Conservation (phyloP, 2,797 vertebrate species). For the Apodemus agrarius region DNA sequence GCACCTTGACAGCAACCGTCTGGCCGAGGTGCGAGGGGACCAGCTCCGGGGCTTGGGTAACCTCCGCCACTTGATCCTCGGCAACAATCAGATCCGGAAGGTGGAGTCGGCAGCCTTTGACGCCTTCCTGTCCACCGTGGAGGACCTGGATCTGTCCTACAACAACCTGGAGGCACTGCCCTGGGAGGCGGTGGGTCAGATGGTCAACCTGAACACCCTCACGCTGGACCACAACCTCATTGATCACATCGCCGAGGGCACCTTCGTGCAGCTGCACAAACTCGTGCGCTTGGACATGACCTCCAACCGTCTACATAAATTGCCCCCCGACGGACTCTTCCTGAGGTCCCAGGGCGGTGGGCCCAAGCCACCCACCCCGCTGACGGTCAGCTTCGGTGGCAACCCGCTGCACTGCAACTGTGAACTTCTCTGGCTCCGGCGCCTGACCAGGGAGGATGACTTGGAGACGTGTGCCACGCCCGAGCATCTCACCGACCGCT, state of each 20-base stretch:
- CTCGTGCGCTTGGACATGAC: conserved; percentile 96
- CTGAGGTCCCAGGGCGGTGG: conserved; percentile 91
- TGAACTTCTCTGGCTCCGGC: conserved; percentile 95
- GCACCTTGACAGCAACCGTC: conserved; percentile 96
- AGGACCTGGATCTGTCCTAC: conserved; percentile 97
- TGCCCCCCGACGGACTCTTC: conserved; percentile 95
- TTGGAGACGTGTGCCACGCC: conserved; percentile 97
- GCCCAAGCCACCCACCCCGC: conserved; percentile 88
- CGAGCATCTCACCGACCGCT: conserved; percentile 94
- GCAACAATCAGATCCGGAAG: conserved; percentile 96
- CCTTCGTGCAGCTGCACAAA: conserved; percentile 94
- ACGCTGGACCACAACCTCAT: conserved; percentile 97
- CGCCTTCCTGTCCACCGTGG: conserved; percentile 94
- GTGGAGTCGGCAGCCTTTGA: conserved; percentile 92
- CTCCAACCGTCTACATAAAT: conserved; percentile 95
- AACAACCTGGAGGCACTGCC: conserved; percentile 95
- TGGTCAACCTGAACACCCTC: conserved; percentile 96
- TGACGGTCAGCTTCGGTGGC: conserved; percentile 95
- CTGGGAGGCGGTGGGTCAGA: conserved; percentile 95
- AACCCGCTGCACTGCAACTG: conserved; percentile 98
- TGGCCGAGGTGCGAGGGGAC: conserved; percentile 91
- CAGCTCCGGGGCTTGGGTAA: conserved; percentile 94
- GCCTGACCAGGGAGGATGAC: conserved; percentile 93
- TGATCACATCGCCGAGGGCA: conserved; percentile 93
- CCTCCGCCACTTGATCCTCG: conserved; percentile 95